Evolutionary conservation across 2,888 invertebrate species (phyloP), one percentile per base, ranked within the genome.

Genomic region (Pantelozetes paolii): DNA sequence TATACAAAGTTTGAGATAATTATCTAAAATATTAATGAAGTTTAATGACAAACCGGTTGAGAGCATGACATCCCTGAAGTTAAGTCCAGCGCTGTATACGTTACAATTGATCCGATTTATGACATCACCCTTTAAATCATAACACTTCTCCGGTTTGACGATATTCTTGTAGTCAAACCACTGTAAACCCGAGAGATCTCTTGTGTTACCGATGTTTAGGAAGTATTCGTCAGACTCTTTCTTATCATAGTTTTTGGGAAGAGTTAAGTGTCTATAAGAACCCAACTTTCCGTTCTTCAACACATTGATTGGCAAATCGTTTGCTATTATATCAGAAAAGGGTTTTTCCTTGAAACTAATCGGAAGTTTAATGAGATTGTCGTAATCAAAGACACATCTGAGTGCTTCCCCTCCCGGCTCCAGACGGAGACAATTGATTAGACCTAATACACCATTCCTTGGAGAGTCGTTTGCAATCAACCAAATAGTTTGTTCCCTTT

Each of bases 211-310:
- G 82, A 57, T 54, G 26, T 59, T 74, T 20, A 74, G 28, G 28
- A 36, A 74, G 32, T 70, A 70, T 15, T 70, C 45, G 8, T 42
- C 5, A 11, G 74, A 50, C n/a, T 32, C 26, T 20, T n/a, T 48
- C 18, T 36, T 18, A 20, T 71, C 50, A 18, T 59, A 50, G 11
- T 54, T 20, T 57, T 74, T 36, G 36, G 87, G 84, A 96, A 96
- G 79, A 97, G 97, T 26, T 93, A 93, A 48, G 96, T 96, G 80
- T 97, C 84, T 97, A 98, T 98, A 79, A 97, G 89, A 78, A 85
- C 85, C 75, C 84, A 81, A 82, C 85, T 85, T 81, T 85, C 85
- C 71, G 85, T 78, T 0, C 83, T 80, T 1, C 83, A 81, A 75
- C 81, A 80, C 3, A 84, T 82, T 50, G 73, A 72, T 26, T 57